Percentiles rank a stretch among this genome's conserved stretches.
phyloP scores from a whole-genome alignment of 2,797 vertebrate species.

The Hypotaenidia philippensis region DNA sequence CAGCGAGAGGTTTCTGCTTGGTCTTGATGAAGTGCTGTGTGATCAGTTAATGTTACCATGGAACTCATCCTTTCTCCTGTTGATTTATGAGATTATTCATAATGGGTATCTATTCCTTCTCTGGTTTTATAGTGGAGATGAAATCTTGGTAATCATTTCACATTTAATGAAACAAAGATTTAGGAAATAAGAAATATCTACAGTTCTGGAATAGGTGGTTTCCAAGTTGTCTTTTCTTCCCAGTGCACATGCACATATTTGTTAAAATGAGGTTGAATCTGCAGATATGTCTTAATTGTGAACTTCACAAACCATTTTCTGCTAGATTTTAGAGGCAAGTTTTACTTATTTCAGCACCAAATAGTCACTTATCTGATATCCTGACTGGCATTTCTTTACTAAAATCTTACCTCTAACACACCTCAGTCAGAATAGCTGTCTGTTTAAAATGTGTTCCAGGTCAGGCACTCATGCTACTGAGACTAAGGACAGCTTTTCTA shows the following conservation, averaged over 20 bases:
- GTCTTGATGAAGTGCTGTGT: neutral
- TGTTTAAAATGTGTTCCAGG: neutral
- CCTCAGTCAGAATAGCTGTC: neutral
- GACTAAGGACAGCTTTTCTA: neutral
- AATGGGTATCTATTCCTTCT: neutral
- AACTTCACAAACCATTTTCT: neutral
- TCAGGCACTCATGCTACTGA: neutral
- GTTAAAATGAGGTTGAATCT: neutral
- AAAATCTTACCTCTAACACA: neutral
- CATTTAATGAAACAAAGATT: neutral
- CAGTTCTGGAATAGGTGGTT: neutral
- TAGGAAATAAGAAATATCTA: neutral
- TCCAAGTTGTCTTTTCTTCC: neutral
- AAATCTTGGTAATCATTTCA: neutral
- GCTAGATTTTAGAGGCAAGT: neutral
- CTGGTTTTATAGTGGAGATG: neutral
- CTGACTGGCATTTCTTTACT: neutral
- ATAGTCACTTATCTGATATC: neutral
- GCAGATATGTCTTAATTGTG: neutral
- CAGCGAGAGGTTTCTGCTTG: neutral
- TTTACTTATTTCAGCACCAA: neutral
- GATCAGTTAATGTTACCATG: neutral
- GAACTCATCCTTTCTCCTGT: neutral
- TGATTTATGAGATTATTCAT: neutral
- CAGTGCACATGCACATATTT: fast-evolving